Percentiles rank a stretch among this genome's conserved stretches.
These are phyloP conservation scores for Eristalis arbustorum DNA, from an alignment of 2,888 invertebrate genomes.

Conservation along the genomic window DNA sequence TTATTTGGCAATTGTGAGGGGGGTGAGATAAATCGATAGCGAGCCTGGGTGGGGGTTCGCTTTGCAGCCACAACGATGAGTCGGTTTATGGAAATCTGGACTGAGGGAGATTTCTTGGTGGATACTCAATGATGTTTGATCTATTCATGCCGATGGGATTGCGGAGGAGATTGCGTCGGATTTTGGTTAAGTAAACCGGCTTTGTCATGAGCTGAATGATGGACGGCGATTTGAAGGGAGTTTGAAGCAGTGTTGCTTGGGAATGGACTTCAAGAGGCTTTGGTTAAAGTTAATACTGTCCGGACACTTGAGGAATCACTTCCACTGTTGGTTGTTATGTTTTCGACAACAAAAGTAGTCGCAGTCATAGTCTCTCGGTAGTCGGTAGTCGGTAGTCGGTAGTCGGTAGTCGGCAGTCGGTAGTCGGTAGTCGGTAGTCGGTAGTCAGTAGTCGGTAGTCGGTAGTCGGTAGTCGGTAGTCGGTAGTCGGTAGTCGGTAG, in stretches of 20 bases:
- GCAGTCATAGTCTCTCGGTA: too few relatives aligned
- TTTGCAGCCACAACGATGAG: constrained; percentile 14
- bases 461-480: too few relatives aligned
- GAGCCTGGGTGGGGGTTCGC: neutral
- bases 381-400: too few relatives aligned
- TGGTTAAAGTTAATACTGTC: neutral
- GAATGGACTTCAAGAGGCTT: neutral
- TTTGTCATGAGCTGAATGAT: neutral
- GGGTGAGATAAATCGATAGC: constrained; percentile 31
- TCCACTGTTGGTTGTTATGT: neutral
- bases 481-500: too few relatives aligned
- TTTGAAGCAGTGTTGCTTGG: neutral
- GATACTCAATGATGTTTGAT: neutral
- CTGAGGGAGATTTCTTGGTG: neutral
- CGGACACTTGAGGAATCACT: neutral
- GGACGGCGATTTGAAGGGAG: neutral
- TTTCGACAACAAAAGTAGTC: too few relatives aligned
- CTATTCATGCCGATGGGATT: neutral
- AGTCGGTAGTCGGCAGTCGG: too few relatives aligned
- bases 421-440: too few relatives aligned
- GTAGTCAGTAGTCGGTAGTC: too few relatives aligned
- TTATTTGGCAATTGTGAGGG: constrained; percentile 31
- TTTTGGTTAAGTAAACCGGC: neutral
- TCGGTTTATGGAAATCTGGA: neutral
- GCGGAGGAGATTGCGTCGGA: neutral